A percentile compares a stretch with the other conserved stretches of the same genome.
Conservation (phyloP, 2,113 vertebrate species). For the Enhydra lutris region DNA sequence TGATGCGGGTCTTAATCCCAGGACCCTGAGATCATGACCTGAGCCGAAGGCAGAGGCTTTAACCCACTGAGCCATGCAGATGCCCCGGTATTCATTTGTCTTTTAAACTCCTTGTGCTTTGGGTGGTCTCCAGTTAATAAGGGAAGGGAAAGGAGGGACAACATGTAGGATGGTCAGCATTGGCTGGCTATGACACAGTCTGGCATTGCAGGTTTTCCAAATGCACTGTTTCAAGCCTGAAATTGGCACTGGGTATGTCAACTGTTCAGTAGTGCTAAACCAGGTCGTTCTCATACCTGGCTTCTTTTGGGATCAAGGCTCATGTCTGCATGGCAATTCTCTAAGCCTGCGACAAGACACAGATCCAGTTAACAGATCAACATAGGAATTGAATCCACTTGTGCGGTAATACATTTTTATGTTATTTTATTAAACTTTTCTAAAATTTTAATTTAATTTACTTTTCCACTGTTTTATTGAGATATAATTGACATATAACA, state of each 20-base stretch:
- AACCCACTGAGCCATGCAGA: too few relatives aligned
- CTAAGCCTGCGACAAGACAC: not conserved
- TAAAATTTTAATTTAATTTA: not conserved
- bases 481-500: not conserved
- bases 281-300: not conserved
- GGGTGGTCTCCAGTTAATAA: not conserved
- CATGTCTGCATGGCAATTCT: not conserved
- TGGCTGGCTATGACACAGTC: not conserved
- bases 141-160: not conserved
- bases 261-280: not conserved
- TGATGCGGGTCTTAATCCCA: too few relatives aligned
- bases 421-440: not conserved
- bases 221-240: not conserved
- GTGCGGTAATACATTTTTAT: not conserved
- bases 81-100: not conserved
- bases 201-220: not conserved
- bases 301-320: not conserved
- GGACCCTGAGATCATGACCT: too few relatives aligned
- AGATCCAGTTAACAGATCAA: not conserved
- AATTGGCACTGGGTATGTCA: not conserved
- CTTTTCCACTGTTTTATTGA: not conserved
- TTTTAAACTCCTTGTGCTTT: not conserved
- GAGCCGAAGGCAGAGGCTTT: too few relatives aligned
- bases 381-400: not conserved
- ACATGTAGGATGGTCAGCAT: too few relatives aligned